Base-by-base conservation (phyloP, 2,888 invertebrate genomes). In the Oxycera nigricornis region DNA sequence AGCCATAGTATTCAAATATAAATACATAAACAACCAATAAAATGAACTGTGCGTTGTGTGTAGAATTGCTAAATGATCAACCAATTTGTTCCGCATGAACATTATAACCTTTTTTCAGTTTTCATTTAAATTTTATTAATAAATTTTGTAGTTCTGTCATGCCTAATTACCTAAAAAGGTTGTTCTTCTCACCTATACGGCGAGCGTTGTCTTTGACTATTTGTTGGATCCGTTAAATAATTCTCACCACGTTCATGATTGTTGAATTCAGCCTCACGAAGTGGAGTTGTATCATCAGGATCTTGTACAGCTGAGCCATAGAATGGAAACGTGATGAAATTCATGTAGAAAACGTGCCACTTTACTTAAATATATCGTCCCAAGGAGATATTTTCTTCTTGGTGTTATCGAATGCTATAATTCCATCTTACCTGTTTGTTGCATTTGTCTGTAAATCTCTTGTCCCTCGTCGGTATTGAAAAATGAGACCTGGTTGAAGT, bases 391-490 rank as follows among this genome's bases (percentile, higher is more conserved):
- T 20, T 61, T 61, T 14, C 6, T 24, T 9, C 6, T 14, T 24
- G 20, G 6, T 61, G 24, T 30, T n/a, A 26, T 11, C 7, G 62
- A 20, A 24, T 46, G 3, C 35, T 17, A 68, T 46, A 24, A 22
- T 26, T 41, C 41, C 46, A 30, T 26, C 73, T 55, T 55, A 55
- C 55, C 55, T n/a, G 55, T 24, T 55, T 9, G 39, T n/a, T 76
- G 78, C 80, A 87, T 87, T 79, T 88, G 83, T 77, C 85, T 82
- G 80, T 87, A 86, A 81, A 87, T 81, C 82, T 90, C 90, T 82
- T 88, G 87, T 0, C 89, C 90, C 78, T 87, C 88, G 68, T 88
- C 85, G 78, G 90, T 87, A 85, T 90, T 89, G 85, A 89, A 91
- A 86, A 89, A 94, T 87, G 86, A 87, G 76, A 86, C 86, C 75